Base-by-base conservation (phyloP, 64 coral and sea anemone species). In the Anthopleura sola region DNA sequence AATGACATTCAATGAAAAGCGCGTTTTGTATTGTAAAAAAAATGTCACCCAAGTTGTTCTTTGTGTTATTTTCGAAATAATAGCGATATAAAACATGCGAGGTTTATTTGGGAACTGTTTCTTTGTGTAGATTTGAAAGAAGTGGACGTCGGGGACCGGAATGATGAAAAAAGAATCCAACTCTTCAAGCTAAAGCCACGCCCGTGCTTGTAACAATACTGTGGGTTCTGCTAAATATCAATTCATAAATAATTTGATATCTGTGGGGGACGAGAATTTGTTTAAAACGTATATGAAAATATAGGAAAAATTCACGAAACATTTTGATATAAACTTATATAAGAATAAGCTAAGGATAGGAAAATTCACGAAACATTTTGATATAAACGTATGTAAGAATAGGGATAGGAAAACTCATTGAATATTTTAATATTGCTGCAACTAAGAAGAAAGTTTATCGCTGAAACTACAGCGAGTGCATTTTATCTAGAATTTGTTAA, bases 41-140 rank as follows among this genome's bases (percentile, higher is more conserved):
- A 71, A 71, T 71, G 28, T 71, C 66, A 71, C 66, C 66, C 66
- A 71, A 28, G 31, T 71, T 32, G 66, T 36, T 14, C 66, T 71
- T 71, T 71, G 58, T 62, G 21, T 62, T 7, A 12, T 58, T 58
- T 58, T 58, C 2, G 21, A n/a, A 62, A 26, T 0, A 3, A 62
- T 62, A 62, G 13, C 5, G 2, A 71, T 32, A 34, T 71, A 15
- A 32, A 71, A 32, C n/a, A 16, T 15, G 1, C 11, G 66, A 12
- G n/a, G 66, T 32, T 71, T 71, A 71, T 71, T 71, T 71, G 66
- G 0, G 34, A 5, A 32, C 13, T 33, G 12, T 32, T 15, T 5
- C 14, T 71, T 71, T 71, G 24, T 62, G 20, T 62, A 9, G 24
- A 10, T 71, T 34, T 0, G 10, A 71, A 71, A 71, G 29, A 15